Evolutionary conservation across 2,888 invertebrate species (phyloP), one percentile per base, ranked within the genome.

Genomic region (Notocelia uddmanniana): DNA sequence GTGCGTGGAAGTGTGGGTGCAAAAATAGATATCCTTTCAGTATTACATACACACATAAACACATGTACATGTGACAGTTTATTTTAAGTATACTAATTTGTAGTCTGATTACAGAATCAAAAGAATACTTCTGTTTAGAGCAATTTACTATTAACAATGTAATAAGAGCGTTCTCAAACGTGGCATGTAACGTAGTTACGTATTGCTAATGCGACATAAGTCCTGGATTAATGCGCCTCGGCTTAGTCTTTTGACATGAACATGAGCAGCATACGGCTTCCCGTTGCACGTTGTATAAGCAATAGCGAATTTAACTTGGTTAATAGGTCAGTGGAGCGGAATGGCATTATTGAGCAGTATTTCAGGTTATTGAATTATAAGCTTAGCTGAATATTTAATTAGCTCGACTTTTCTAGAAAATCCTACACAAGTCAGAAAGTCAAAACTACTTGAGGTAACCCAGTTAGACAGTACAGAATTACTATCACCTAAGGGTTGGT

Each of bases 251-350:
- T 50, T 11, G 50, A 21, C 63, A 37, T 62, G 55, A 50, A 34
- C 54, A 26, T 26, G 50, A 50, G 10, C 52, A 45, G 15, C 31
- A 58, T 57, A 63, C n/a, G 69, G 69, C 63, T 70, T 70, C 69
- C 10, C 52, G 31, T 50, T 64, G 45, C 48, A 34, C 52, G 31
- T 50, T 64, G 45, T 58, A 34, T 58, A 54, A 60, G 59, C 64
- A 50, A 19, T 26, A 41, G 59, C 34, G 48, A 69, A 63, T 62
- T 57, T 15, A 23, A 68, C 52, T 34, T 34, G 31, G 48, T 57
- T 63, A 62, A 31, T 64, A 50, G 64, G 64, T 58, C 69, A 64
- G 48, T 64, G 18, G 63, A 69, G 69, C 63, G 37, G 34, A 63
- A 58, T 41, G 18, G 50, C 63, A 13, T 26, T 57, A 48, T 31